Percentiles rank a stretch among this genome's conserved stretches.
Evolutionary conservation across 2,888 invertebrate genomes (phyloP).

Genomic region (Ichneumoninae sp.): DNA sequence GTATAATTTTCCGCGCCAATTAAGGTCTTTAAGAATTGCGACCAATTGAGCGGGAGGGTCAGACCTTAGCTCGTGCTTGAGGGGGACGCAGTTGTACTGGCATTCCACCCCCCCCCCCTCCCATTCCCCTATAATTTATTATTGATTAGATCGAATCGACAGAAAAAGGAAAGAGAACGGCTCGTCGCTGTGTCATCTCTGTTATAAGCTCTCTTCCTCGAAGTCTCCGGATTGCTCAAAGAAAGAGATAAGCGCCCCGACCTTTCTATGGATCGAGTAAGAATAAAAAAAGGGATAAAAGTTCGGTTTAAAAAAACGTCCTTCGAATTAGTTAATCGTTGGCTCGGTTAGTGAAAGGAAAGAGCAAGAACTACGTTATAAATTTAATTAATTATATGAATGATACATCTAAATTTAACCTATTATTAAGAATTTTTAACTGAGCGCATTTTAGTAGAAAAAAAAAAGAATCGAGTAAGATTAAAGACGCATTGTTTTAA

Average conservation of each 20-base stretch:
- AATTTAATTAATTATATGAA: not conserved
- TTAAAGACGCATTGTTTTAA: not conserved
- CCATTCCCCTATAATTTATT: constrained; percentile 82
- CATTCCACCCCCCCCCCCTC: constrained; percentile 57
- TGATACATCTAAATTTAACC: not conserved
- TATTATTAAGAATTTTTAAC: not conserved
- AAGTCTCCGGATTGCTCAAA: constrained; percentile 30
- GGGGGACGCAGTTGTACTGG: constrained; percentile 78
- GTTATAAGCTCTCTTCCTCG: constrained; percentile 58
- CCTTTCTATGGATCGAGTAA: constrained; percentile 9
- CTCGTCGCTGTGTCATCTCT: constrained; percentile 31
- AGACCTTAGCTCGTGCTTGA: constrained; percentile 77
- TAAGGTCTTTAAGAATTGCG: constrained; percentile 84
- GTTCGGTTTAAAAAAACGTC: not conserved
- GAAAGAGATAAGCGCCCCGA: constrained; percentile 45
- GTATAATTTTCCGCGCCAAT: constrained; percentile 84
- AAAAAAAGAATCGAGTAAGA: not conserved
- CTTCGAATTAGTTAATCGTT: not conserved
- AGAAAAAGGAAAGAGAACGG: constrained; percentile 69
- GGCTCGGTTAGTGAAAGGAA: not conserved
- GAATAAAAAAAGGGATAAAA: constrained; percentile 8
- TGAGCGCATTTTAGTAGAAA: not conserved
- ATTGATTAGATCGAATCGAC: constrained; percentile 83
- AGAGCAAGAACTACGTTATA: not conserved
- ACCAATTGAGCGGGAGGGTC: constrained; percentile 84